Evolutionary conservation across 2,113 vertebrate species (phyloP).

Genomic region (Sceloporus tristichus): DNA sequence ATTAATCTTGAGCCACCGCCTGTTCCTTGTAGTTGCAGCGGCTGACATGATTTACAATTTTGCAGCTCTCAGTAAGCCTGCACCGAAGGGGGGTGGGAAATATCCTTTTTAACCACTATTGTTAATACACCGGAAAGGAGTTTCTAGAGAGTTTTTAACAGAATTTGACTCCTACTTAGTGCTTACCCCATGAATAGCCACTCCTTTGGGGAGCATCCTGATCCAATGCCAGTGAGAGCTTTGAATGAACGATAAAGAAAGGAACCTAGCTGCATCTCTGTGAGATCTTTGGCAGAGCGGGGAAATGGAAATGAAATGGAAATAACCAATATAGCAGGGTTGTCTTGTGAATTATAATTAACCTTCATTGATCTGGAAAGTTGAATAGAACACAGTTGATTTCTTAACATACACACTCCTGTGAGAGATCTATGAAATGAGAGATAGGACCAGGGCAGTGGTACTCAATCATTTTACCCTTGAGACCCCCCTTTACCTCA

Average conservation of each 20-base stretch:
- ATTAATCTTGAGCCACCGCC: constrained; percentile 13
- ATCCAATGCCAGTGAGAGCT: neutral
- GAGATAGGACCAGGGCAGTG: neutral
- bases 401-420: neutral
- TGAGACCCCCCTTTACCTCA: no score
- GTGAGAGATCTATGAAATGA: neutral
- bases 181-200: neutral
- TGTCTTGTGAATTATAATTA: constrained; percentile 40
- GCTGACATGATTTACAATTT: constrained; percentile 1
- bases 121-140: neutral
- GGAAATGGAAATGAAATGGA: neutral
- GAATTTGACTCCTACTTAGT: neutral
- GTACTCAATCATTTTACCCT: no score
- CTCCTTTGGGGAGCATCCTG: neutral
- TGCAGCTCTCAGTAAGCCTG: neutral
- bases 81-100: neutral
- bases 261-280: neutral
- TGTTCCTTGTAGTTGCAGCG: neutral
- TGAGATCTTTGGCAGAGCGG: neutral
- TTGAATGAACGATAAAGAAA: neutral
- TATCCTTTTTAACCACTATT: neutral
- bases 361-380: constrained; percentile 21
- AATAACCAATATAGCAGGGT: constrained; percentile 11
- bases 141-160: neutral
- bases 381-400: constrained; percentile 7